These are phyloP conservation scores for Metopolophium dirhodum DNA, from an alignment of 1,140 invertebrate genomes.

Conservation along the genomic window DNA sequence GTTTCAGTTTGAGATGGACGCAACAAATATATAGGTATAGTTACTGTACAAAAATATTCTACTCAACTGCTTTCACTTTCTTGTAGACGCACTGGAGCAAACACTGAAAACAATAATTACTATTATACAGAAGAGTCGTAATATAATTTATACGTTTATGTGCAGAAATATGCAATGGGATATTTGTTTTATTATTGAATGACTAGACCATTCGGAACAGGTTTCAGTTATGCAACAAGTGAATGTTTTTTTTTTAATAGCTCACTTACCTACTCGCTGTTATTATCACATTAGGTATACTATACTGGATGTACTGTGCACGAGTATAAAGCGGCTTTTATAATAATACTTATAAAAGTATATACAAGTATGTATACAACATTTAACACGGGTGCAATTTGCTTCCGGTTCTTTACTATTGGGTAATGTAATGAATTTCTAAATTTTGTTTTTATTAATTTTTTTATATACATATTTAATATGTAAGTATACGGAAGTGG, in stretches of 20 bases:
- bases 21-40: background rate
- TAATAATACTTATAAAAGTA: background rate
- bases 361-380: background rate
- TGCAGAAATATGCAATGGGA: background rate
- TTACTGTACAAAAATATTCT: background rate
- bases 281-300: background rate
- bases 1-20: background rate
- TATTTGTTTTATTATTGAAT: conserved; percentile 18
- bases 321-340: background rate
- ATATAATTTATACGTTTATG: conserved; percentile 40
- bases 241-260: conserved; percentile 47
- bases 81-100: conserved; percentile 72
- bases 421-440: background rate
- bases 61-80: conserved; percentile 69
- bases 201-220: conserved; percentile 17
- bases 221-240: conserved; percentile 34
- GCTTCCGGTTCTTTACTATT: background rate
- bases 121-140: background rate
- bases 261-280: background rate
- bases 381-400: background rate
- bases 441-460: background rate
- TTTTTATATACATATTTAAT: background rate
- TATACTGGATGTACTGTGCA: background rate
- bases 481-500: background rate
- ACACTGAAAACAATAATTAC: conserved; percentile 66